A percentile compares a stretch with the other conserved stretches of the same genome.
Evolutionary conservation across 2,888 invertebrate species (phyloP).

Genomic region (Agrypnus murinus): DNA sequence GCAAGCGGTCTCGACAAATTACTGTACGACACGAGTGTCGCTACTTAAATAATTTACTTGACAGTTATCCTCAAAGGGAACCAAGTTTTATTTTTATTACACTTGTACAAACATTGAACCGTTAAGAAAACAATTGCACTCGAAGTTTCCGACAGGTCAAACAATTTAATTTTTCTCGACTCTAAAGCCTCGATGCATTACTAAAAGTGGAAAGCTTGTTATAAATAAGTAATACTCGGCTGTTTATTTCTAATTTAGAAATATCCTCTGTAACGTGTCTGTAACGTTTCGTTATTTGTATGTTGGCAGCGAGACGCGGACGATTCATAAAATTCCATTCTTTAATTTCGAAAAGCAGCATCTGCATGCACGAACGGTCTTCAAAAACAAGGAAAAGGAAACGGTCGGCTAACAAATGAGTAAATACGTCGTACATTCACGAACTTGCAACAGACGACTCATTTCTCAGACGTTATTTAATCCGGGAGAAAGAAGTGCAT

Average conservation of each 20-base stretch:
- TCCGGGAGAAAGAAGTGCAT: constrained; percentile 50
- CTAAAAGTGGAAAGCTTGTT: constrained; percentile 4
- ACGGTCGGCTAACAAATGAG: constrained; percentile 19
- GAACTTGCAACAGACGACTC: constrained; percentile 50
- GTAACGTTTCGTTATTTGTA: too few relatives aligned
- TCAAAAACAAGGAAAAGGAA: constrained; percentile 21
- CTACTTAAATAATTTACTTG: constrained; percentile 30
- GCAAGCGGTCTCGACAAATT: constrained; percentile 6
- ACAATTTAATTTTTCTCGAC: constrained; percentile 23
- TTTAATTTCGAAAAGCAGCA: constrained; percentile 43
- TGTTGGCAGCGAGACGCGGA: constrained; percentile 44
- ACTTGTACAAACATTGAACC: constrained; percentile 14
- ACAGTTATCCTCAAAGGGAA: constrained; percentile 29
- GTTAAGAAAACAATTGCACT: constrained; percentile 32
- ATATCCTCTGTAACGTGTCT: constrained; percentile 40
- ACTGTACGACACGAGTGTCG: constrained; percentile 2
- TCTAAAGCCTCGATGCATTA: constrained; percentile 1
- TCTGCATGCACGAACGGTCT: constrained; percentile 1
- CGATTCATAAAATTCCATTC: constrained; percentile 51
- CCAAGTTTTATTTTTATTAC: constrained; percentile 37
- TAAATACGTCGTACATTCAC: constrained; percentile 31
- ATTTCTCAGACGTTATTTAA: constrained; percentile 55
- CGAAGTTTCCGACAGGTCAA: constrained; percentile 1
- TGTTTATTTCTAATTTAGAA: constrained; percentile 52
- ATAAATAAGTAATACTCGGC: constrained; percentile 9